Base-by-base conservation (phyloP, 2,797 vertebrate species). In the Clarias platycephalus region DNA sequence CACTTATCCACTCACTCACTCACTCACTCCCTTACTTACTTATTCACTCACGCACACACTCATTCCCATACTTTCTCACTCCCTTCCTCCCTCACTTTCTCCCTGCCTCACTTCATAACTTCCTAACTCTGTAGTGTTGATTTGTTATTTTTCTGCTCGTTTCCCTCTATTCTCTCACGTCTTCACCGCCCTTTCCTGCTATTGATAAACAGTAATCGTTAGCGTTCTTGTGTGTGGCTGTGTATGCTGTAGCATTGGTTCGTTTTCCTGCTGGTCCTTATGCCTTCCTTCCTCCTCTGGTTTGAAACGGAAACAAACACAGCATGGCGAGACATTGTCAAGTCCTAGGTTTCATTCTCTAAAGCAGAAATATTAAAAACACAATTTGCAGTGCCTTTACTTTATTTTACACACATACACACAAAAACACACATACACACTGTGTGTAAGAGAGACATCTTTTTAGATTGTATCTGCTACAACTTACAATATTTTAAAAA, bases 131-230 rank as follows among this genome's bases (percentile, higher is more conserved):
- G n/a, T 60, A 64, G 62, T 78, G 85, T 75, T 49, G 37, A 87
- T 84, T 78, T 84, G 89, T 86, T 49, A 86, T 88, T 88, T 81
- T 75, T 76, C 91, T 82, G 81, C 87, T 88, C 82, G 83, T 91
- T 94, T 94, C 93, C 93, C 89, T 84, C 87, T 44, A 94, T 94
- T 94, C 92, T 92, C 90, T 84, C 34, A 18, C 4, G 0, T 83
- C 86, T 87, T 89, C 90, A 80, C 91, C 92, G 92, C 93, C 93
- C 90, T 93, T 94, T 94, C 94, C 94, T 93, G 91, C 93, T 89
- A 93, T 62, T 70, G 80, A 86, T 85, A 85, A 60, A 15, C 55
- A 82, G 55, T 70, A 34, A n/a, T 22, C 34, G 49, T 57, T 81
- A 28, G 75, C 37, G 24, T 44, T 7, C 3, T 5, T 37, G 31